These are phyloP conservation scores for Brevimyrus niger DNA, from an alignment of 2,113 vertebrate species.

Conservation along the genomic window DNA sequence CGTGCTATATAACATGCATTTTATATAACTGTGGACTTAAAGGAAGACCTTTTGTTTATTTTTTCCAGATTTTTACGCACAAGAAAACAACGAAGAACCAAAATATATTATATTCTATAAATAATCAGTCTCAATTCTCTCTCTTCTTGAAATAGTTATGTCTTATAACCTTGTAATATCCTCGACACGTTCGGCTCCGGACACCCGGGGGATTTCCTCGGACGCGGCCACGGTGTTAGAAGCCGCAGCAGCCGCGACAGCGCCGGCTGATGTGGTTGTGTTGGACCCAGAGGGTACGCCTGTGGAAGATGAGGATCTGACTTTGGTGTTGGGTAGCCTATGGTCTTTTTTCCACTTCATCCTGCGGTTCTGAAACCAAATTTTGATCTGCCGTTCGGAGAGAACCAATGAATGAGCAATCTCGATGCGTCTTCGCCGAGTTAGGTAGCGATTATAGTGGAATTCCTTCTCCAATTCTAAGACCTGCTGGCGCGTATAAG, in stretches of 20 bases:
- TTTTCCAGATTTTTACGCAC: slow-evolving; percentile 39
- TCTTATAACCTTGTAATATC: slow-evolving; percentile 74
- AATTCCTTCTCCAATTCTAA: slow-evolving; percentile 80
- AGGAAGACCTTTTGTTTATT: slow-evolving; percentile 32
- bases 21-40: slow-evolving; percentile 40
- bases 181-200: slow-evolving; percentile 63
- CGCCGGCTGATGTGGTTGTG: slow-evolving; percentile 22
- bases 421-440: slow-evolving; percentile 75
- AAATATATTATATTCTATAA: slow-evolving; percentile 75
- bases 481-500: slow-evolving; percentile 77
- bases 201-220: slow-evolving; percentile 50
- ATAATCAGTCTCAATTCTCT: slow-evolving; percentile 43
- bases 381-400: slow-evolving; percentile 80
- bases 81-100: slow-evolving; percentile 47
- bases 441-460: slow-evolving; percentile 81
- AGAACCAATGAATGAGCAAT: slow-evolving; percentile 76
- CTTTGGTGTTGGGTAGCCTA: slow-evolving; percentile 76
- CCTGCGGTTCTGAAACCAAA: slow-evolving; percentile 80
- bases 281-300: slow-evolving; percentile 24
- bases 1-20: slow-evolving; percentile 66
- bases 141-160: slow-evolving; percentile 47
- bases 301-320: slow-evolving; percentile 58
- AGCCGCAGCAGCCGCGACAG: slow-evolving; percentile 24
- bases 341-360: slow-evolving; percentile 87
- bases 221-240: slow-evolving; percentile 42